Conservation (phyloP, 2,797 vertebrate species). For the Peromyscus eremicus region DNA sequence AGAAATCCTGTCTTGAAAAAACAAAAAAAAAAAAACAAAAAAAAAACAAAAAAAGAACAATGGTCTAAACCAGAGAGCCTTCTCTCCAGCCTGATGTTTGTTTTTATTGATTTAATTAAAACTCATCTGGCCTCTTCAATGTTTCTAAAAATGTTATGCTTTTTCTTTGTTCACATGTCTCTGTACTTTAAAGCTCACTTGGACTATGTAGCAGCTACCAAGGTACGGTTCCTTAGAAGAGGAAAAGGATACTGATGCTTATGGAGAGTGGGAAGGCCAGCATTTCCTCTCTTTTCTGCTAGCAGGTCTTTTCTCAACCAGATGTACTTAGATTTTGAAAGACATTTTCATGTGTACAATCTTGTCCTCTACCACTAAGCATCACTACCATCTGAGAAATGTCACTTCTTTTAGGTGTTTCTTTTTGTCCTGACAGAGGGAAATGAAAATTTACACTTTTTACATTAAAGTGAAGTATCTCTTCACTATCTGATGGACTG, state of each 20-base stretch:
- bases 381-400: not conserved
- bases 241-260: not conserved
- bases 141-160: not conserved
- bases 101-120: conserved; percentile 4
- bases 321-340: not conserved
- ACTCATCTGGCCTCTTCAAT: not conserved
- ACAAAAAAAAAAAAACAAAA: no score
- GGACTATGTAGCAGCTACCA: not conserved
- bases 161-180: not conserved
- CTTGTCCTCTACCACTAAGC: not conserved
- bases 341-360: not conserved
- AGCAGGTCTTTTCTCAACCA: not conserved
- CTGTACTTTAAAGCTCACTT: not conserved
- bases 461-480: not conserved
- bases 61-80: not conserved
- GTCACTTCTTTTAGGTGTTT: not conserved
- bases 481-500: not conserved
- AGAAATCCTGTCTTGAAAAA: no score
- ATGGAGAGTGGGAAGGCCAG: not conserved
- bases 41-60: no score
- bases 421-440: not conserved
- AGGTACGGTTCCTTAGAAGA: not conserved
- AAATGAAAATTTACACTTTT: not conserved
- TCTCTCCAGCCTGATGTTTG: not conserved
- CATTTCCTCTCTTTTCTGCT: not conserved